Evolutionary conservation across 1,140 invertebrate species (phyloP).

Genomic region (Drosophila auraria): DNA sequence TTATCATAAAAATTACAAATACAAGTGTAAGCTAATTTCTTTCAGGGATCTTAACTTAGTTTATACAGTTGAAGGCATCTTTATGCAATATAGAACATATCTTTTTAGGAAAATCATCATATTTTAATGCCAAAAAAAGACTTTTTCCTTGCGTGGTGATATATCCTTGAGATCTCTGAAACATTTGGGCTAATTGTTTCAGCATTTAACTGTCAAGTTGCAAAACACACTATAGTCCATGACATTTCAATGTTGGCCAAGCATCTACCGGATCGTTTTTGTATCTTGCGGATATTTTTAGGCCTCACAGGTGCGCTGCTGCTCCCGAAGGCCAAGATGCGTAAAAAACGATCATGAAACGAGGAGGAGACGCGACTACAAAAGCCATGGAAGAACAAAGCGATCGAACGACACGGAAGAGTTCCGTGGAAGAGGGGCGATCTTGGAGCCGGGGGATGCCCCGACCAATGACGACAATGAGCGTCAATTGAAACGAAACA

Average conservation of each 20-base stretch:
- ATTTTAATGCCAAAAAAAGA: not conserved
- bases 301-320: conserved; percentile 65
- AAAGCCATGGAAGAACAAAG: conserved; percentile 50
- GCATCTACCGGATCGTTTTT: conserved; percentile 6
- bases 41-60: not conserved
- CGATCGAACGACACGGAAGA: conserved; percentile 52
- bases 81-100: not conserved
- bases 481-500: conserved; percentile 76
- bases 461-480: conserved; percentile 70
- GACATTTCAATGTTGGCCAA: conserved; percentile 51
- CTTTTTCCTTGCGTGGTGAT: not conserved
- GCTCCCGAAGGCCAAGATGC: conserved; percentile 54
- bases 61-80: not conserved
- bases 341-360: conserved; percentile 25
- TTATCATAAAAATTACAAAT: no score
- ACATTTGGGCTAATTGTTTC: conserved; percentile 10
- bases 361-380: conserved; percentile 26
- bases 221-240: conserved; percentile 7
- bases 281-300: conserved; percentile 37
- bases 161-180: conserved; percentile 4
- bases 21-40: no score
- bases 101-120: not conserved
- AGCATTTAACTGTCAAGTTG: conserved; percentile 33
- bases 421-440: conserved; percentile 1
- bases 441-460: conserved; percentile 4